A percentile compares a stretch with the other conserved stretches of the same genome.
phyloP scores from a whole-genome alignment of 92 coral and sea anemone genomes.

The Phymanthus crucifer region DNA sequence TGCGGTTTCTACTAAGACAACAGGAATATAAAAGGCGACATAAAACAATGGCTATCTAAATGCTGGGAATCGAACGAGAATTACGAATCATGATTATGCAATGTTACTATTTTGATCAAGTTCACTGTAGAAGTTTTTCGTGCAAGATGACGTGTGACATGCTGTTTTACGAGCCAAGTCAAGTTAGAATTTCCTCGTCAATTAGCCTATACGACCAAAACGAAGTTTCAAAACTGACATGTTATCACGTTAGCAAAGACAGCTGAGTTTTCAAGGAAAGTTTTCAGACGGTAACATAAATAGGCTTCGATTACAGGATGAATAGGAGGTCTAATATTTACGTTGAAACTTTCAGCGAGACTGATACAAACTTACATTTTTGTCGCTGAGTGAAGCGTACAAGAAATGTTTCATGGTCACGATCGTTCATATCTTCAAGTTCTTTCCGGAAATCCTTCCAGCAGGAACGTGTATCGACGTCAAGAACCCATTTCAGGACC shows the following conservation, averaged over 20 bases:
- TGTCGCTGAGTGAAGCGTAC: constrained; percentile 87
- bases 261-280: background rate
- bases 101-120: constrained; percentile 15
- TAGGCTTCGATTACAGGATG: background rate
- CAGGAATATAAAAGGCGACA: constrained; percentile 24
- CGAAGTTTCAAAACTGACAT: constrained; percentile 25
- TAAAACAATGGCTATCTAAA: constrained; percentile 4
- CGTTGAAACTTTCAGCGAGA: constrained; percentile 17
- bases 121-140: background rate
- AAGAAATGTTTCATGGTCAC: constrained; percentile 76
- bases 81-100: background rate
- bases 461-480: constrained; percentile 12
- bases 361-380: constrained; percentile 55
- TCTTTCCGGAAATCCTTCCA: constrained; percentile 32
- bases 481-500: constrained; percentile 31
- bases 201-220: constrained; percentile 12
- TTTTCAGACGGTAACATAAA: constrained; percentile 8
- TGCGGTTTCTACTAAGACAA: constrained; percentile 33
- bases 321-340: background rate
- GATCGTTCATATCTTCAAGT: constrained; percentile 21
- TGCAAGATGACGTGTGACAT: constrained; percentile 16
- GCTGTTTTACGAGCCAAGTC: constrained; percentile 7
- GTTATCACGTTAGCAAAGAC: background rate
- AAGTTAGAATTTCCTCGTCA: constrained; percentile 11
- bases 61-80: constrained; percentile 19